Evolutionary conservation across 2,113 vertebrate genomes (phyloP).

Genomic region (Gallinago media): DNA sequence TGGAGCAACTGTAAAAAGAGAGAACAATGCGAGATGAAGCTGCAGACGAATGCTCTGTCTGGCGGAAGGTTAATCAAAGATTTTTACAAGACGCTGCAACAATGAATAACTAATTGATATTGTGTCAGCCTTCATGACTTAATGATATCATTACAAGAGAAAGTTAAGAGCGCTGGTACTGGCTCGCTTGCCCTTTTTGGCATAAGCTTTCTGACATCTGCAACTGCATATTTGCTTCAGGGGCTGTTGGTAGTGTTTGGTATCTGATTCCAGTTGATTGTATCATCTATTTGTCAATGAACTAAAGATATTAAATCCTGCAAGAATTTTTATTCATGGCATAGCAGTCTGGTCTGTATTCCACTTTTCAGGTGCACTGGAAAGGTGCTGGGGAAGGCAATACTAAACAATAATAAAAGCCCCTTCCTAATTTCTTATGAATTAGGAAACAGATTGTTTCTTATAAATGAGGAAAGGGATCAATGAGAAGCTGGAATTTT

Average conservation of each 20-base stretch:
- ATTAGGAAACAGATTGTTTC: neutral
- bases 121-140: neutral
- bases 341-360: neutral
- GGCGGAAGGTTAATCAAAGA: neutral
- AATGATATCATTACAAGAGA: neutral
- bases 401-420: neutral
- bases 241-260: neutral
- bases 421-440: neutral
- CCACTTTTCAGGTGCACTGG: neutral
- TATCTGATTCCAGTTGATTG: neutral
- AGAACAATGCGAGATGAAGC: neutral
- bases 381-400: neutral
- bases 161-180: neutral
- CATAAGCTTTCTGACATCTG: slow-evolving; percentile 15
- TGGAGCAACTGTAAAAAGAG: neutral
- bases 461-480: neutral
- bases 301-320: neutral
- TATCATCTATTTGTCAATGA: neutral
- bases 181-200: neutral
- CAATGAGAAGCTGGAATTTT: neutral
- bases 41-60: neutral
- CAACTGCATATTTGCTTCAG: neutral
- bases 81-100: neutral
- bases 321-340: neutral
- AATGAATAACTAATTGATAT: neutral